Conservation (phyloP, 2,888 invertebrate species). For the Laothoe populi region DNA sequence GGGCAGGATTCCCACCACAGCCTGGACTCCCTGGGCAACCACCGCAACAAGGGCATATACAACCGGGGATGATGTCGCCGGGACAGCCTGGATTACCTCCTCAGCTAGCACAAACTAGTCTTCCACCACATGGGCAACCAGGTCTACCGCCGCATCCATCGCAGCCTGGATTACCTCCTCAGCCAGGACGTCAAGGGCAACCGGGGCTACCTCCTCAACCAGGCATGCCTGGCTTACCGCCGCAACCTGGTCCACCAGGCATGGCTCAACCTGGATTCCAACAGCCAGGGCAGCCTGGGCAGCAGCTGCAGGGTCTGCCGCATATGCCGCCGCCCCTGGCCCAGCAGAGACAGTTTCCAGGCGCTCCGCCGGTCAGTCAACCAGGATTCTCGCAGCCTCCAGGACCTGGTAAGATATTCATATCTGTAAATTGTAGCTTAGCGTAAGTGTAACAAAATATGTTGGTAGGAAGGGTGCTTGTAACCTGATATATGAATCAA, state of each 20-base stretch:
- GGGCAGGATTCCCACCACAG: conserved; percentile 33
- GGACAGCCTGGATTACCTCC: conserved; percentile 40
- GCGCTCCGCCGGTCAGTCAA: conserved; percentile 47
- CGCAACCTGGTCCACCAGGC: conserved; percentile 42
- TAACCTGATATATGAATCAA: too few species aligned
- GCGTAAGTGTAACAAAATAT: too few species aligned
- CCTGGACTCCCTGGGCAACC: conserved; percentile 42
- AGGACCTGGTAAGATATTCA: conserved; percentile 56
- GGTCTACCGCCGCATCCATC: conserved; percentile 42
- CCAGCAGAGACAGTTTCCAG: conserved; percentile 63
- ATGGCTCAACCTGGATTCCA: too few species aligned
- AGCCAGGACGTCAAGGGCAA: conserved; percentile 44
- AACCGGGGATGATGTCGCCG: conserved; percentile 29
- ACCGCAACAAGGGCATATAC: conserved; percentile 44
- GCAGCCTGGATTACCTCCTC: conserved; percentile 43
- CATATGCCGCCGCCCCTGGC: conserved; percentile 78
- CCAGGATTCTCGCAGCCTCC: conserved; percentile 55
- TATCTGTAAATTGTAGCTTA: neutral
- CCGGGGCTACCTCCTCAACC: conserved; percentile 47
- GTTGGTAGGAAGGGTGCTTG: too few species aligned
- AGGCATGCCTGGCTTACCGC: conserved; percentile 47
- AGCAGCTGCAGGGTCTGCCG: conserved; percentile 61
- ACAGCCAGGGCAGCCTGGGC: conserved; percentile 36
- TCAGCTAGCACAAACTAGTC: conserved; percentile 45
- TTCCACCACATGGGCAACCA: conserved; percentile 38